These are phyloP conservation scores for Pandemis corylana DNA, from an alignment of 2,888 invertebrate genomes.

Conservation along the genomic window DNA sequence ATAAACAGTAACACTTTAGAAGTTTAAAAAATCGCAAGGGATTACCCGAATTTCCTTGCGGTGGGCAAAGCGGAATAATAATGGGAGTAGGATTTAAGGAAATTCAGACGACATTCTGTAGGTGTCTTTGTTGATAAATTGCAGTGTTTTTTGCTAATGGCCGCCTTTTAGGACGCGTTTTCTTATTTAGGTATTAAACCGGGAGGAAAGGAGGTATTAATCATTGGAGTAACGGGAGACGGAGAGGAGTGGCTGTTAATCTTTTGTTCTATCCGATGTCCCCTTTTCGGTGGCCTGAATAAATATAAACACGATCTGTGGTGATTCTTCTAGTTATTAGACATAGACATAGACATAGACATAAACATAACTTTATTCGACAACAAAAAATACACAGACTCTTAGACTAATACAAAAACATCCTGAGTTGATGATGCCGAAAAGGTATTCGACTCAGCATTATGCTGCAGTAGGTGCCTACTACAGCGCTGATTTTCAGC, in stretches of 20 bases:
- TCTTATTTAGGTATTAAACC: conserved; percentile 45
- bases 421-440: no score
- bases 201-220: conserved; percentile 44
- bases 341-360: no score
- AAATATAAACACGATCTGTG: not conserved
- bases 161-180: conserved; percentile 59
- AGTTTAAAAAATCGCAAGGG: conserved; percentile 61
- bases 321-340: not conserved
- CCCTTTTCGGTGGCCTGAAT: not conserved
- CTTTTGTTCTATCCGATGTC: conserved; percentile 12
- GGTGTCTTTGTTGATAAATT: conserved; percentile 78
- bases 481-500: no score
- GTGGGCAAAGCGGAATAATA: conserved; percentile 74
- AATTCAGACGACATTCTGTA: conserved; percentile 64
- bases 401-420: no score
- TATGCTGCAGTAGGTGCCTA: no score
- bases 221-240: conserved; percentile 39
- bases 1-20: conserved; percentile 50
- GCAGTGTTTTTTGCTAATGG: conserved; percentile 76
- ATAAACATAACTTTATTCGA: no score
- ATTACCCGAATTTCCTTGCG: conserved; percentile 75
- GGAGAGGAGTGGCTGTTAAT: conserved; percentile 21
- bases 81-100: conserved; percentile 68
- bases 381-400: no score
- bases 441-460: no score